A percentile compares a stretch with the other conserved stretches of the same genome.
phyloP scores from a whole-genome alignment of 2,113 vertebrate species.

The Dasyurus viverrinus region DNA sequence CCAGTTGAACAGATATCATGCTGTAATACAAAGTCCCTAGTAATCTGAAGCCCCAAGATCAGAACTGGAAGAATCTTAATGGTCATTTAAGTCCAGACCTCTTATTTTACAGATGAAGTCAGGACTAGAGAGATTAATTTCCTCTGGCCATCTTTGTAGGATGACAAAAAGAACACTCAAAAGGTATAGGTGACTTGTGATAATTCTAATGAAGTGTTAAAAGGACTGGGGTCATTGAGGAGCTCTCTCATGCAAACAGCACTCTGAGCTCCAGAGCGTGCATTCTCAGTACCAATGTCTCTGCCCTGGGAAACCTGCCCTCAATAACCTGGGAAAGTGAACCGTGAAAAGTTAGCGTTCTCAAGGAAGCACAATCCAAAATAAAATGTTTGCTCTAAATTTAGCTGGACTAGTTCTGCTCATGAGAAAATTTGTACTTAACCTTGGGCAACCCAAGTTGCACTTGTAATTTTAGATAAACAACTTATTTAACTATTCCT shows the following conservation, averaged over 20 bases:
- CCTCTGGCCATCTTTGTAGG: too few species aligned
- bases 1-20: too few species aligned
- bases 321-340: not conserved
- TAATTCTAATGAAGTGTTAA: not conserved
- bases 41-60: too few species aligned
- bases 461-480: not conserved
- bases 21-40: too few species aligned
- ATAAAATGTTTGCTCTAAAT: not conserved
- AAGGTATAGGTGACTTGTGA: not conserved
- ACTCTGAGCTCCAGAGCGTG: not conserved
- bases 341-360: not conserved
- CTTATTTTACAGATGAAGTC: not conserved
- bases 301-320: too few species aligned
- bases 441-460: not conserved
- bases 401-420: not conserved
- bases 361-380: not conserved
- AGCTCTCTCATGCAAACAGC: not conserved
- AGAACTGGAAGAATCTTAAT: too few species aligned
- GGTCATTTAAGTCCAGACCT: not conserved
- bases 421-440: not conserved
- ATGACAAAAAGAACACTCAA: too few species aligned
- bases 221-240: not conserved
- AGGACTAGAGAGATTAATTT: not conserved
- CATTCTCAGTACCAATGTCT: not conserved
- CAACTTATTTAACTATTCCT: not conserved